These are phyloP conservation scores for Sympetrum striolatum DNA, from an alignment of 2,888 invertebrate species.

Conservation along the genomic window DNA sequence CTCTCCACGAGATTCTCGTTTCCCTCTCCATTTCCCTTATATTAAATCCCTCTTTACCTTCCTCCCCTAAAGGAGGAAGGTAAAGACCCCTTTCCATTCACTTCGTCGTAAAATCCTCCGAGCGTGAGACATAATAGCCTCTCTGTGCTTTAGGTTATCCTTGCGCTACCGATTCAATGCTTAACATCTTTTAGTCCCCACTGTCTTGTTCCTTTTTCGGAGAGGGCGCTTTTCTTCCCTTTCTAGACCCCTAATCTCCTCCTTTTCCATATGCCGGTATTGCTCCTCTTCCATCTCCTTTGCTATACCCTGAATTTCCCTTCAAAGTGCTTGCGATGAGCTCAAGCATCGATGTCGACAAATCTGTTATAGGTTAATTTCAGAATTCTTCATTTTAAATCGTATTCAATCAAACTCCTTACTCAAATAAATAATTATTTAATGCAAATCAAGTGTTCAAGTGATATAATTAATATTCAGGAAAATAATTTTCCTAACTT, in stretches of 20 bases:
- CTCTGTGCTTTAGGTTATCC: neutral
- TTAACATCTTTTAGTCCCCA: neutral
- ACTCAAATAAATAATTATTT: too few relatives aligned
- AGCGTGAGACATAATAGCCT: neutral
- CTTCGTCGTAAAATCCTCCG: neutral
- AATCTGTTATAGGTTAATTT: too few relatives aligned
- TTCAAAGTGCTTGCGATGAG: neutral
- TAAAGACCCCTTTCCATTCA: neutral
- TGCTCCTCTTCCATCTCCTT: neutral
- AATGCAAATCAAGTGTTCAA: too few relatives aligned
- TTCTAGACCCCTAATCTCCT: neutral
- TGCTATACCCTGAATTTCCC: neutral
- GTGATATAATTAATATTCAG: too few relatives aligned
- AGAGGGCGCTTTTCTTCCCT: neutral
- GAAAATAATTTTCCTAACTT: too few relatives aligned
- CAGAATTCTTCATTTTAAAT: too few relatives aligned
- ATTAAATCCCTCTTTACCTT: neutral
- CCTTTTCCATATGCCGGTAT: neutral
- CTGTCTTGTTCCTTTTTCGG: neutral
- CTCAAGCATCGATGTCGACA: too few relatives aligned
- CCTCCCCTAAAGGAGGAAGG: too few relatives aligned
- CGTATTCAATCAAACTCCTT: too few relatives aligned
- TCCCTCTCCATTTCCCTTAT: neutral
- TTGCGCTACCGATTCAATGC: neutral
- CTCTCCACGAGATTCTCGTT: neutral